Evolutionary conservation across 2,797 vertebrate genomes (phyloP), one percentile per base, ranked within the genome.

Genomic region (Helicolenus hilgendorfi): DNA sequence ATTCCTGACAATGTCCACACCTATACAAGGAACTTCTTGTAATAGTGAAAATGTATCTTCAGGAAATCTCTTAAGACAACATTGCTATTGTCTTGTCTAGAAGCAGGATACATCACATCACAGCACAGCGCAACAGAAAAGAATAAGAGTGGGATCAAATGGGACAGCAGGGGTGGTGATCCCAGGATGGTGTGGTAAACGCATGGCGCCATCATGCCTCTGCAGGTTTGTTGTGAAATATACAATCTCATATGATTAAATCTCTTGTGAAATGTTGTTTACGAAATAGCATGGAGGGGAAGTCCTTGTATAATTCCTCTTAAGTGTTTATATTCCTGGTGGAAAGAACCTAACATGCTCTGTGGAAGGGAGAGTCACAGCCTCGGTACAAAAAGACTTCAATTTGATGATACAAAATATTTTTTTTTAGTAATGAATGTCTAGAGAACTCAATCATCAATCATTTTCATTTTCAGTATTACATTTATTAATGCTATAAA

Each of bases 261-360:
- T 2, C 2, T 69, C 7, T 20, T n/a, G 1, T 11, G 4, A 2
- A 9, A 53, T 53, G 4, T 20, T 85, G 64, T 87, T 83, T 81
- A 62, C 0, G 5, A 59, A 59, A 71, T 0, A 59, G 0, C 0
- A 0, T 0, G 0, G 0, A 60, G 7, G 18, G 79, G 77, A 87
- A 76, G 63, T 70, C 11, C 0, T 0, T 3, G 0, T 2, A 1
- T n/a, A 45, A 77, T 81, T 87, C 60, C 11, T 79, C 45, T 27
- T 22, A 59, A 26, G 3, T 3, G 2, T 18, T 1, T 1, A 49
- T 5, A 2, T 7, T 0, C 0, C 1, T 35, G 85, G 0, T 64
- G 62, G 89, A 88, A 90, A 92, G 69, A 84, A 91, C 92, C 87
- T 36, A 53, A 53, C 0, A 38, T 6, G 18, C 14, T 82, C 0